phyloP scores from a whole-genome alignment of 2,113 vertebrate species.

The Muntiacus reevesi region DNA sequence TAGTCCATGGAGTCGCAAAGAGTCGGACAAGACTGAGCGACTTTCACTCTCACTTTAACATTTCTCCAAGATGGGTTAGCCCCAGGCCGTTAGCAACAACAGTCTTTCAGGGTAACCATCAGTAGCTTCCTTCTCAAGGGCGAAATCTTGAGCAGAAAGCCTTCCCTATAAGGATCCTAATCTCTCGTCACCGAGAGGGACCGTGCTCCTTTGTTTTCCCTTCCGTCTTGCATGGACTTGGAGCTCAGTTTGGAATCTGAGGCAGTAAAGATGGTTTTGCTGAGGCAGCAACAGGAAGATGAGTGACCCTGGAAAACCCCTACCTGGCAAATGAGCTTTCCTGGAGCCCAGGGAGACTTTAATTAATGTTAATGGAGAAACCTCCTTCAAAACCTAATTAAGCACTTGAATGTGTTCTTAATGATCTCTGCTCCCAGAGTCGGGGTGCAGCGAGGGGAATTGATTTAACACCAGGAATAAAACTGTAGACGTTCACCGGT shows the following conservation, averaged over 20 bases:
- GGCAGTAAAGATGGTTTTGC: background rate
- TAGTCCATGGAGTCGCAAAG: background rate
- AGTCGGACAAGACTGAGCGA: background rate
- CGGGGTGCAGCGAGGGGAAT: constrained; percentile 28
- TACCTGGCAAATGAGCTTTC: constrained; percentile 54
- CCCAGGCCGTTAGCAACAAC: background rate
- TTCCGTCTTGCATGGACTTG: background rate
- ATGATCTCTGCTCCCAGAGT: constrained; percentile 66
- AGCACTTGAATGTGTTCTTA: constrained; percentile 68
- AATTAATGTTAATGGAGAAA: constrained; percentile 77
- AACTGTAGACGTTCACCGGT: background rate
- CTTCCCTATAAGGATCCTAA: background rate
- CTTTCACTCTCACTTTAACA: background rate
- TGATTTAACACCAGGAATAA: constrained; percentile 56
- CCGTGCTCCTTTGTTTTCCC: background rate
- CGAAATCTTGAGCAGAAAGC: background rate
- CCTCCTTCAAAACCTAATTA: constrained; percentile 74
- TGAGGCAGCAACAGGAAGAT: background rate
- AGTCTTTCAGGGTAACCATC: background rate
- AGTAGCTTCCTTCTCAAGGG: background rate
- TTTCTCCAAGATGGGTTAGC: background rate
- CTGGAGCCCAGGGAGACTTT: constrained; percentile 61
- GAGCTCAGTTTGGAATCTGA: background rate
- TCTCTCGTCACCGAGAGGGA: background rate
- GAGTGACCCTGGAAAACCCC: constrained; percentile 41